Evolutionary conservation across 2,888 invertebrate species (phyloP).

Genomic region (Gryllus longicercus): DNA sequence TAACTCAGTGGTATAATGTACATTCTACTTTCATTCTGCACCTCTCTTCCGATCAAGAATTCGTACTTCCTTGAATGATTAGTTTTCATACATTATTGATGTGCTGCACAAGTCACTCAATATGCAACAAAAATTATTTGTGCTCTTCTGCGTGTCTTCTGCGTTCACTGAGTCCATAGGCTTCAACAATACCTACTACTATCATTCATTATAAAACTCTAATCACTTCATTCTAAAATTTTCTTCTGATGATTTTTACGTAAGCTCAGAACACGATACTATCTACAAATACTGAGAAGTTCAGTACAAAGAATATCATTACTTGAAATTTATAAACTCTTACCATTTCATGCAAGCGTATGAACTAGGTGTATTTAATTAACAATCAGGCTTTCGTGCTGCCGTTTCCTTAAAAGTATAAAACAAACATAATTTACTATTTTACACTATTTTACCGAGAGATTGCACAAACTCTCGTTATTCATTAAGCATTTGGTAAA

Average conservation of each 20-base stretch:
- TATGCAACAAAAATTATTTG: neutral
- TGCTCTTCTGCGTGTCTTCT: neutral
- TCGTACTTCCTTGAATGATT: neutral
- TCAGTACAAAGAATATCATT: neutral
- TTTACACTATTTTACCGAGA: neutral
- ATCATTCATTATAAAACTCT: slow-evolving; percentile 10
- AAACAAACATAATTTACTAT: neutral
- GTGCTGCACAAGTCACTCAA: neutral
- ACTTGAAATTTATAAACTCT: neutral
- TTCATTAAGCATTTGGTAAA: too few species aligned
- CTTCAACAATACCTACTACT: neutral
- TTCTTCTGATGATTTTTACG: neutral
- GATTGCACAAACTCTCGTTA: neutral
- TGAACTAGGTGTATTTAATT: neutral
- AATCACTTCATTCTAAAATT: neutral
- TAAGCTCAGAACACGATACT: slow-evolving; percentile 11
- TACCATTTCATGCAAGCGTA: slow-evolving; percentile 1
- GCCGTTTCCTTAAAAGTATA: neutral
- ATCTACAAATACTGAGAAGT: neutral
- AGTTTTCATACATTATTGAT: neutral
- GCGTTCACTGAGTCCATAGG: neutral
- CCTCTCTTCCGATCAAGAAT: neutral
- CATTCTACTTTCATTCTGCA: neutral
- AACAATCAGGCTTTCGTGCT: slow-evolving; percentile 8
- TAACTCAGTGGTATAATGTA: neutral